These are phyloP conservation scores for Acromyrmex charruanus DNA, from an alignment of 1,140 invertebrate species.

Conservation along the genomic window DNA sequence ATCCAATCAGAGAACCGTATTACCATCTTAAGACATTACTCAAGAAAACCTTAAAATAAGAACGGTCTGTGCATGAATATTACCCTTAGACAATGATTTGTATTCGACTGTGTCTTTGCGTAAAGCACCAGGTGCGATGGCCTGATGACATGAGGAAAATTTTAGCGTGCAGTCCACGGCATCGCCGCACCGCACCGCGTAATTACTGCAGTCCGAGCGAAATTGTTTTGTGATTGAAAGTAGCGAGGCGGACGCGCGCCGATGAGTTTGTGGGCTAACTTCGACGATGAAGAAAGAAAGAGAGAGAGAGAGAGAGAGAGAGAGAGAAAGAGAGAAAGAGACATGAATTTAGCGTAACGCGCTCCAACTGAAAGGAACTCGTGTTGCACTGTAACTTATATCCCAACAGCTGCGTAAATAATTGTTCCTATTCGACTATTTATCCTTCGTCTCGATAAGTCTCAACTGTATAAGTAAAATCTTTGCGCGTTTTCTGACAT, in stretches of 20 bases:
- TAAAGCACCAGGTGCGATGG: conserved; percentile 56
- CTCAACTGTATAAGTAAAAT: neutral
- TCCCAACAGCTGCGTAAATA: neutral
- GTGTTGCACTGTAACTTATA: neutral
- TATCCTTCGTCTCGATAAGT: neutral
- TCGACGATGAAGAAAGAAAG: neutral
- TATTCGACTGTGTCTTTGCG: conserved; percentile 60
- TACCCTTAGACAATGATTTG: conserved; percentile 52
- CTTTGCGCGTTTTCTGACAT: neutral
- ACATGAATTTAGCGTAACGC: neutral
- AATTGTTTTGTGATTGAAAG: conserved; percentile 35
- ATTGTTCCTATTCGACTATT: no score
- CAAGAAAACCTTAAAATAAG: no score
- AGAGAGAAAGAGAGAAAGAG: neutral
- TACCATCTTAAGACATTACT: no score
- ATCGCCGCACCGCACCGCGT: neutral
- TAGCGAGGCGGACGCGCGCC: conserved; percentile 1
- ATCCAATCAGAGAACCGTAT: no score
- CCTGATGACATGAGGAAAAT: conserved; percentile 71
- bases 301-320: neutral
- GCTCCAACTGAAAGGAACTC: neutral
- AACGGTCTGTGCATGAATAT: no score
- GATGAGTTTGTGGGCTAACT: conserved; percentile 22
- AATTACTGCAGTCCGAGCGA: conserved; percentile 15
- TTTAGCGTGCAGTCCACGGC: conserved; percentile 10